Evolutionary conservation across 2,113 vertebrate species (phyloP).

Genomic region (Chrysochloris asiatica): DNA sequence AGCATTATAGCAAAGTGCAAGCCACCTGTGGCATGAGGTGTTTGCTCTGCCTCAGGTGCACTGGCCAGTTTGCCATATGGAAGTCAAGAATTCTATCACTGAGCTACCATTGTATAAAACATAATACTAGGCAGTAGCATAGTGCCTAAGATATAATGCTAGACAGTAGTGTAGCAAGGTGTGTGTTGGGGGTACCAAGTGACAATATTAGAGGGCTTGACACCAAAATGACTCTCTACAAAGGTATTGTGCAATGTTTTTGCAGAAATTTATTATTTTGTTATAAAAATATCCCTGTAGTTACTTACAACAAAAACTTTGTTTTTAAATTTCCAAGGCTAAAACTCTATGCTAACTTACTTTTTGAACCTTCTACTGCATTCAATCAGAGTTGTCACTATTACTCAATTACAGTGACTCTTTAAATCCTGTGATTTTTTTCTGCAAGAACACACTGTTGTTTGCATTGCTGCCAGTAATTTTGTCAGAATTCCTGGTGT

Average conservation of each 20-base stretch:
- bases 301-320: background rate
- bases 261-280: background rate
- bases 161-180: background rate
- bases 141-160: background rate
- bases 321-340: too few species aligned
- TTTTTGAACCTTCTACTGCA: too few species aligned
- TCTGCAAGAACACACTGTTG: background rate
- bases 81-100: background rate
- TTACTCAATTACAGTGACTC: background rate
- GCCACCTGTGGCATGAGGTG: background rate
- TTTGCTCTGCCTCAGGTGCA: background rate
- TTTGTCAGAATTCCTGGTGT: background rate
- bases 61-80: background rate
- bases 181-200: too few species aligned
- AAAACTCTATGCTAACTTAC: too few species aligned
- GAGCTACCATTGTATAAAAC: background rate
- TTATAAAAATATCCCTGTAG: background rate
- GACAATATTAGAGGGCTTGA: background rate
- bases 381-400: background rate
- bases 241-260: background rate
- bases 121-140: background rate
- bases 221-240: background rate
- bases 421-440: background rate
- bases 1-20: background rate
- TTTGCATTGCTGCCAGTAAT: background rate